A percentile compares a stretch with the other conserved stretches of the same genome.
Conservation (phyloP, 2,888 invertebrate genomes). For the Macropis europaea region DNA sequence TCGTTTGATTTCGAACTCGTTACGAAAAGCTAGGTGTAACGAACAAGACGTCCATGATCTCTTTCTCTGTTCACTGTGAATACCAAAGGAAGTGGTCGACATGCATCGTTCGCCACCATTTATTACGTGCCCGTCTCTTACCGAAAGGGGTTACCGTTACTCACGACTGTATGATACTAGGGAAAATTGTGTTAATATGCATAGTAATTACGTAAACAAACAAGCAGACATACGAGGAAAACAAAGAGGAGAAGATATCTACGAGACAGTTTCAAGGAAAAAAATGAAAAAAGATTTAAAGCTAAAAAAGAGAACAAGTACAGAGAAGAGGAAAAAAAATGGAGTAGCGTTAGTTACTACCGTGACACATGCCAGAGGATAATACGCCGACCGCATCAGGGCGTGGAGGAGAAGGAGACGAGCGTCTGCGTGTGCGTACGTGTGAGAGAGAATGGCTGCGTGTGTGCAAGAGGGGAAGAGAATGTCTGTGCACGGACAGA, state of each 20-base stretch:
- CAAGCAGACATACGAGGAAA: too few species aligned
- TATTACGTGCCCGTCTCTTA: slow-evolving; percentile 19
- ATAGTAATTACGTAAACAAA: slow-evolving; percentile 56
- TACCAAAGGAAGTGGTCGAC: slow-evolving; percentile 4
- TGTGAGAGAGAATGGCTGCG: slow-evolving; percentile 29
- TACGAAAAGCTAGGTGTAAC: slow-evolving; percentile 10
- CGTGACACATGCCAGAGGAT: slow-evolving; percentile 47
- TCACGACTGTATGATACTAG: slow-evolving; percentile 76
- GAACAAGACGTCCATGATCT: slow-evolving; percentile 33
- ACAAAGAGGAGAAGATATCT: slow-evolving; percentile 54
- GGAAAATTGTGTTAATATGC: slow-evolving; percentile 72
- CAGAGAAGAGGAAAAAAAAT: slow-evolving; percentile 3
- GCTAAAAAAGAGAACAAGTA: neutral
- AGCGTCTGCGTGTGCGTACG: slow-evolving; percentile 1
- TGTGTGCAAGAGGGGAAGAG: slow-evolving; percentile 10
- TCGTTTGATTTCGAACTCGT: too few species aligned
- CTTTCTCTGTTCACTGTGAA: slow-evolving; percentile 10
- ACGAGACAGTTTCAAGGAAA: slow-evolving; percentile 51
- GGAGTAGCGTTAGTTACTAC: slow-evolving; percentile 52
- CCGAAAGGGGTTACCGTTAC: slow-evolving; percentile 61
- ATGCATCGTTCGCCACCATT: neutral
- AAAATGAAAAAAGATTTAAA: slow-evolving; percentile 17
- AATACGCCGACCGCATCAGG: slow-evolving; percentile 42
- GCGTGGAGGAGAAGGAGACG: slow-evolving; percentile 14
- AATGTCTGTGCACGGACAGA: slow-evolving; percentile 24